Evolutionary conservation across 2,888 invertebrate species (phyloP), one percentile per base, ranked within the genome.

Genomic region (Hypomecis punctinalis): DNA sequence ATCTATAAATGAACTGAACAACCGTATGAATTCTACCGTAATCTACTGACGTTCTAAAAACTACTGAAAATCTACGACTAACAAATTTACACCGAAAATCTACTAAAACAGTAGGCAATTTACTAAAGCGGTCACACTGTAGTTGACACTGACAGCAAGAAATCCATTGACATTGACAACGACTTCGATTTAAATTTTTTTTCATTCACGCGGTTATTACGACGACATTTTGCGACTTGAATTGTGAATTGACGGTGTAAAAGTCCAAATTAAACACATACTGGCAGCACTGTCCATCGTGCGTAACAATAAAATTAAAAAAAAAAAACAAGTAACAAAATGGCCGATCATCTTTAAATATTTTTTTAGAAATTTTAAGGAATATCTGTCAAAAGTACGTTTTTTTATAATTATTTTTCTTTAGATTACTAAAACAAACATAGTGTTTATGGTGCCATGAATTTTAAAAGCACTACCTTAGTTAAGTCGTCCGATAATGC

Each of bases 281-380:
- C 11, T 51, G 51, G 7, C 48, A 51, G 23, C 23, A 39, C 37
- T 37, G 51, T 40, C 7, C 43, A 5, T n/a, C n/a, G 43, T 39
- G 39, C 37, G 37, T 51, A 13, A 51, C 37, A 37, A 37, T 13
- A 10, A 56, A 37, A 36, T 61, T 55, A 53, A 64, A 73, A 76
- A 67, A 76, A 56, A 57, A 68, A 67, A 80, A 80, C 84, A 86
- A 56, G 39, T 39, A 56, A 89, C 89, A 89, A 90, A 89, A 90
- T 90, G 89, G 89, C 89, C 79, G 89, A 83, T 78, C 69, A 68
- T 76, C 69, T 70, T 53, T 72, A 67, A 81, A 77, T 80, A 56
- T 78, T 81, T 83, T 78, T 81, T 74, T 75, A 78, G 78, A 79
- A 73, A 76, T 82, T 77, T 77, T 81, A 78, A 76, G 80, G 75